Conservation (phyloP, 1,140 invertebrate genomes). For the Proctacanthus coquilletti region DNA sequence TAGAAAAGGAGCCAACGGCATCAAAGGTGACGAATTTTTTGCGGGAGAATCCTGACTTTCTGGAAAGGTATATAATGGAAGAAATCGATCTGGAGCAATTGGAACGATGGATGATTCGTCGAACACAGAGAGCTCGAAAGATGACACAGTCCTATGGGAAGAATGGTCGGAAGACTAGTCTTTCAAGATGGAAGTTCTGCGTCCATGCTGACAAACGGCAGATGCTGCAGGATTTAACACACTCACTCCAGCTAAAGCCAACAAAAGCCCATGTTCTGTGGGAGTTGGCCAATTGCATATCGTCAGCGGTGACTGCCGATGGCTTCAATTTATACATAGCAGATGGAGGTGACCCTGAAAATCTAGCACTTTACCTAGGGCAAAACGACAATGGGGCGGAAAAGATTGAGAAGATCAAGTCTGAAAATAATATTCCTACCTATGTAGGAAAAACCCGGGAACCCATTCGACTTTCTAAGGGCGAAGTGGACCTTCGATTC, state of each 20-base stretch:
- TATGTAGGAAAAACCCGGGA: conserved; percentile 35
- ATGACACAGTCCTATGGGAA: conserved; percentile 18
- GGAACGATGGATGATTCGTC: conserved; percentile 41
- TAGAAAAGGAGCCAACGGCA: no score
- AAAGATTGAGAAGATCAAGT: conserved; percentile 15
- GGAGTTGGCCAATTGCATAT: conserved; percentile 43
- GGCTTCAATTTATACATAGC: conserved; percentile 37
- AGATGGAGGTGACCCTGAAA: conserved; percentile 21
- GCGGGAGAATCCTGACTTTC: conserved; percentile 36
- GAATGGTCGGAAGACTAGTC: conserved; percentile 32
- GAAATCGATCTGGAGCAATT: conserved; percentile 38
- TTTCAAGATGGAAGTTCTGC: conserved; percentile 42
- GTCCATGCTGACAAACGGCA: conserved; percentile 45
- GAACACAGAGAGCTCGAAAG: conserved; percentile 34
- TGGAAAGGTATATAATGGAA: conserved; percentile 39
- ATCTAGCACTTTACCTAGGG: conserved; percentile 24
- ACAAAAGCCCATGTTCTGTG: conserved; percentile 40
- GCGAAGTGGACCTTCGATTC: conserved; percentile 31
- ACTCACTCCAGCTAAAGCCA: conserved; percentile 35
- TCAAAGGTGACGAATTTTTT: conserved; percentile 33
- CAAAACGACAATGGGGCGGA: conserved; percentile 14
- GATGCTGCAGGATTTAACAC: conserved; percentile 42
- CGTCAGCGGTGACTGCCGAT: conserved; percentile 41
- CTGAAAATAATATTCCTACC: conserved; percentile 24
- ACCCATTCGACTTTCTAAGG: conserved; percentile 31